These are phyloP conservation scores for Nasua narica DNA, from an alignment of 2,797 vertebrate genomes.

Conservation along the genomic window DNA sequence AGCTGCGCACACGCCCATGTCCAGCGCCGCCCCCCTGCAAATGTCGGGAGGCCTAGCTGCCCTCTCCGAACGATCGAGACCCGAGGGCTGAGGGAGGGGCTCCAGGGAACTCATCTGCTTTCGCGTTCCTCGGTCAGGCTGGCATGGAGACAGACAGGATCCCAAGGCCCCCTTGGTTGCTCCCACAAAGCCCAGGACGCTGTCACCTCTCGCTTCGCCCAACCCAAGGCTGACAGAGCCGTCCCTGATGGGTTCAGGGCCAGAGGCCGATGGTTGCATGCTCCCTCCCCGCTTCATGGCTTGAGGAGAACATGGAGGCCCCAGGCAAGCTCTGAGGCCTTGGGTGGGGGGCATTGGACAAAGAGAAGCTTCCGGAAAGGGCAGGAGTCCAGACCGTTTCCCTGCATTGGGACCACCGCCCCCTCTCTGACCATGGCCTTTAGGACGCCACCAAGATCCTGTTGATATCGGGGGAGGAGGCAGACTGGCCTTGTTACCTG, in stretches of 20 bases:
- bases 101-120: not conserved
- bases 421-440: not conserved
- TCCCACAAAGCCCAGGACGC: not conserved
- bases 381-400: not conserved
- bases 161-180: not conserved
- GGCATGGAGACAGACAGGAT: not conserved
- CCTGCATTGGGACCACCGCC: not conserved
- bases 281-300: not conserved
- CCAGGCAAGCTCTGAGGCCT: not conserved
- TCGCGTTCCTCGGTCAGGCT: not conserved
- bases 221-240: not conserved
- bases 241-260: not conserved
- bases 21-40: not conserved
- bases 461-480: not conserved
- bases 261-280: not conserved
- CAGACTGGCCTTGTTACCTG: not conserved
- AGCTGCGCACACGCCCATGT: not conserved
- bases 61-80: not conserved
- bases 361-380: conserved; percentile 59
- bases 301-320: not conserved
- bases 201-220: not conserved
- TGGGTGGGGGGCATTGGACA: conserved; percentile 9
- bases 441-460: conserved; percentile 39
- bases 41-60: not conserved
- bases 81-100: not conserved